These are phyloP conservation scores for Trinorchestia longiramus DNA, from an alignment of 1,140 invertebrate genomes.

Conservation along the genomic window DNA sequence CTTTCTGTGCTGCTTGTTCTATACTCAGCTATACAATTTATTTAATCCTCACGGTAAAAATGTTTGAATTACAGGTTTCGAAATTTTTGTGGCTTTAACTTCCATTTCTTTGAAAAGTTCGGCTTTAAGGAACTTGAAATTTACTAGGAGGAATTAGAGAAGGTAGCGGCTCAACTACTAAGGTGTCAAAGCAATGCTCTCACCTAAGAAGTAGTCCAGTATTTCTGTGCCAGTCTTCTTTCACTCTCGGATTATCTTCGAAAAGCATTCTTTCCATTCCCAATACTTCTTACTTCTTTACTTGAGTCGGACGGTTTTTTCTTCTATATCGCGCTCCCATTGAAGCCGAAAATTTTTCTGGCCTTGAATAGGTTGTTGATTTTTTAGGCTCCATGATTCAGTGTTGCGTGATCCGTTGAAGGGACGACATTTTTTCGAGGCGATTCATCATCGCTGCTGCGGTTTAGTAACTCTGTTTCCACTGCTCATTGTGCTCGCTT, in stretches of 20 bases:
- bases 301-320: neutral
- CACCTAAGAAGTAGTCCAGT: neutral
- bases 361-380: neutral
- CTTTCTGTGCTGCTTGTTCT: too few relatives aligned
- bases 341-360: neutral
- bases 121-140: neutral
- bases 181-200: neutral
- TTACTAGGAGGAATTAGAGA: neutral
- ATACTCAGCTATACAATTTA: too few relatives aligned
- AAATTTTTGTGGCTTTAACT: neutral
- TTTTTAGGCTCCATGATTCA: constrained; percentile 21
- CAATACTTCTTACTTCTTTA: neutral
- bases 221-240: neutral
- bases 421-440: neutral
- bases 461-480: constrained; percentile 19
- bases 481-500: neutral
- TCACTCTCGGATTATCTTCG: neutral
- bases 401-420: constrained; percentile 23
- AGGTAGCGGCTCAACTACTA: neutral
- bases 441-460: constrained; percentile 24
- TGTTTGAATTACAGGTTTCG: neutral
- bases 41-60: too few relatives aligned
- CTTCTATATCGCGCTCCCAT: neutral
- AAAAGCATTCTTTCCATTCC: neutral
- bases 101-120: neutral